Evolutionary conservation across 2,888 invertebrate genomes (phyloP).

Genomic region (Dorcus parallelipipedus): DNA sequence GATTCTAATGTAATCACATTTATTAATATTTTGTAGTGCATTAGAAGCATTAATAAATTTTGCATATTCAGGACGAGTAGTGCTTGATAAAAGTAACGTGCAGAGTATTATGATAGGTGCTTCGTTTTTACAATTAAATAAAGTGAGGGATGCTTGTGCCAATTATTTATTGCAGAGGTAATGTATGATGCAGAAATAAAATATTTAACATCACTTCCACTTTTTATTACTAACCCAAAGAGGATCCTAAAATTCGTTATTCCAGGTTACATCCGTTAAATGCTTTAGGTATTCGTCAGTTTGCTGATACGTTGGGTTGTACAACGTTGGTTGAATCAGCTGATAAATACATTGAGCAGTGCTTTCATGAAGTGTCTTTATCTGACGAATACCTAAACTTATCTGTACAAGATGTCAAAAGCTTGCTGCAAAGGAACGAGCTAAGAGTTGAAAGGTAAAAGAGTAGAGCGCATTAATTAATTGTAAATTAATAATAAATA

Average conservation of each 20-base stretch:
- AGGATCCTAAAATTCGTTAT: constrained; percentile 10
- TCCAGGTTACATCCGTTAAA: constrained; percentile 73
- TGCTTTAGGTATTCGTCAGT: constrained; percentile 74
- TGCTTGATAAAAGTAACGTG: constrained; percentile 75
- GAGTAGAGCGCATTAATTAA: background rate
- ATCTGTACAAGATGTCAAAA: constrained; percentile 60
- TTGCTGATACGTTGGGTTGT: constrained; percentile 77
- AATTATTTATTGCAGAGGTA: constrained; percentile 72
- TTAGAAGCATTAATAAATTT: constrained; percentile 79
- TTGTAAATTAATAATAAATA: background rate
- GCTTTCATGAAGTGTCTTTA: constrained; percentile 73
- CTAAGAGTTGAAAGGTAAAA: constrained; percentile 62
- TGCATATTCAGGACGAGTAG: constrained; percentile 77
- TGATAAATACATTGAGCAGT: constrained; percentile 75
- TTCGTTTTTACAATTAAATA: constrained; percentile 73
- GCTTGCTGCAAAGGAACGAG: constrained; percentile 71
- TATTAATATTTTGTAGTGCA: constrained; percentile 55
- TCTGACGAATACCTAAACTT: constrained; percentile 73
- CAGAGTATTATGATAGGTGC: constrained; percentile 83
- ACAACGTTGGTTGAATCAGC: constrained; percentile 66
- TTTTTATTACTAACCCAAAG: background rate
- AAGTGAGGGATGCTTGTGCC: constrained; percentile 81
- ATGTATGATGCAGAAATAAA: constrained; percentile 10
- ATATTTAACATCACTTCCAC: background rate
- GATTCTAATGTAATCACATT: constrained; percentile 18